Evolutionary conservation across 2,888 invertebrate species (phyloP).

Genomic region (Escarpia spicata): DNA sequence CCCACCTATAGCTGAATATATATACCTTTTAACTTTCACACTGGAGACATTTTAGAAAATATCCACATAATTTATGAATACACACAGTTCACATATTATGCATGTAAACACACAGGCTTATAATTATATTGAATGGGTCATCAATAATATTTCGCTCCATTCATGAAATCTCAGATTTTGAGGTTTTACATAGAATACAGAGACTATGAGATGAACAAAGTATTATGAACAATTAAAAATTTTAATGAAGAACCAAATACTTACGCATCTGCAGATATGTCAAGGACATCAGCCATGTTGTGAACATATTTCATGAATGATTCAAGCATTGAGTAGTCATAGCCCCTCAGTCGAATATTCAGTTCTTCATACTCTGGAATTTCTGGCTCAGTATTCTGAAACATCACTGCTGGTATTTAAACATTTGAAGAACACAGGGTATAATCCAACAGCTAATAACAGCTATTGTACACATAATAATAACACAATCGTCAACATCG

Average conservation of each 20-base stretch:
- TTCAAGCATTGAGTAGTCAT: constrained; percentile 84
- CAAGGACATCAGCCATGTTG: constrained; percentile 58
- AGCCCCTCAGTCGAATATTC: constrained; percentile 83
- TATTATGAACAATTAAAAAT: background rate
- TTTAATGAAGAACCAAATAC: constrained; percentile 33
- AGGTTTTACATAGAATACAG: too few relatives aligned
- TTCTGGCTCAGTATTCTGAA: constrained; percentile 51
- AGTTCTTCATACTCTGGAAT: constrained; percentile 74
- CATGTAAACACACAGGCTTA: too few relatives aligned
- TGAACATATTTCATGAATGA: constrained; percentile 82
- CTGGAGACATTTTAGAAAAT: too few relatives aligned
- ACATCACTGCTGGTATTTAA: background rate
- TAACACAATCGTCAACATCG: background rate
- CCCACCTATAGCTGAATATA: too few relatives aligned
- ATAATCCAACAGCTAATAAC: background rate
- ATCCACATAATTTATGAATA: too few relatives aligned
- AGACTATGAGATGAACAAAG: too few relatives aligned
- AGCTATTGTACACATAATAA: background rate
- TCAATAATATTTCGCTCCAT: too few relatives aligned
- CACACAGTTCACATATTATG: too few relatives aligned
- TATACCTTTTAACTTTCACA: too few relatives aligned
- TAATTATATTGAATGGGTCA: too few relatives aligned
- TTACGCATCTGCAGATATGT: constrained; percentile 49
- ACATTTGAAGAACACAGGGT: background rate
- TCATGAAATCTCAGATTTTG: too few relatives aligned